phyloP scores from a whole-genome alignment of 2,797 vertebrate species.

The Echeneis naucrates region DNA sequence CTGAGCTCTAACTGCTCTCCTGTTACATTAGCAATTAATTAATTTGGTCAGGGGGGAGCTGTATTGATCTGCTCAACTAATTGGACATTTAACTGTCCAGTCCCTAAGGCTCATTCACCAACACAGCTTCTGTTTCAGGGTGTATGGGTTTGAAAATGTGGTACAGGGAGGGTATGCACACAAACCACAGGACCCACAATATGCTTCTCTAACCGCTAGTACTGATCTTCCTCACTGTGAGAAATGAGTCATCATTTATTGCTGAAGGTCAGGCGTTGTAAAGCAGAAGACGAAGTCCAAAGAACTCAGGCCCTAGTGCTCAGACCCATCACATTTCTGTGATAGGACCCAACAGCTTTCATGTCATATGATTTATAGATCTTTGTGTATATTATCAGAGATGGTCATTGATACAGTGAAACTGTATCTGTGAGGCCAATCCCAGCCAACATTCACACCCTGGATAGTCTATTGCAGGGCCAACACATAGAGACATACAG shows the following conservation, averaged over 20 bases:
- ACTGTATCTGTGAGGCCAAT: too few species aligned
- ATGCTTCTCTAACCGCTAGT: neutral
- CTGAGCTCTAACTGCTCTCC: slow-evolving; percentile 54
- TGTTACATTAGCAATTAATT: slow-evolving; percentile 72
- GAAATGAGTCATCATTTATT: neutral
- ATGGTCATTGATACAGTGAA: too few species aligned
- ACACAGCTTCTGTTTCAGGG: slow-evolving; percentile 63
- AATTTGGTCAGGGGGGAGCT: slow-evolving; percentile 64
- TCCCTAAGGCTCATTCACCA: slow-evolving; percentile 70
- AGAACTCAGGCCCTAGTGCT: too few species aligned
- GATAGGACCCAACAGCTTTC: too few species aligned
- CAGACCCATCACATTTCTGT: too few species aligned
- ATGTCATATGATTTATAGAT: too few species aligned
- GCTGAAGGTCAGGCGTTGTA: too few species aligned
- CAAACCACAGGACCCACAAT: slow-evolving; percentile 52
- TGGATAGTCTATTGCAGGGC: too few species aligned
- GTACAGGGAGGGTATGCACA: slow-evolving; percentile 9
- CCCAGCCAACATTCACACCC: too few species aligned
- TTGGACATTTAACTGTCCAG: slow-evolving; percentile 69
- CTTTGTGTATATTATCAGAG: too few species aligned
- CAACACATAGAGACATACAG: too few species aligned
- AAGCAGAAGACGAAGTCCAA: too few species aligned
- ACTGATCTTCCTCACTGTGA: neutral
- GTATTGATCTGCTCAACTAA: slow-evolving; percentile 72
- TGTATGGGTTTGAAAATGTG: slow-evolving; percentile 41